Evolutionary conservation across 2,888 invertebrate species (phyloP), one percentile per base, ranked within the genome.

Genomic region (Hirtodrosophila trivittata): DNA sequence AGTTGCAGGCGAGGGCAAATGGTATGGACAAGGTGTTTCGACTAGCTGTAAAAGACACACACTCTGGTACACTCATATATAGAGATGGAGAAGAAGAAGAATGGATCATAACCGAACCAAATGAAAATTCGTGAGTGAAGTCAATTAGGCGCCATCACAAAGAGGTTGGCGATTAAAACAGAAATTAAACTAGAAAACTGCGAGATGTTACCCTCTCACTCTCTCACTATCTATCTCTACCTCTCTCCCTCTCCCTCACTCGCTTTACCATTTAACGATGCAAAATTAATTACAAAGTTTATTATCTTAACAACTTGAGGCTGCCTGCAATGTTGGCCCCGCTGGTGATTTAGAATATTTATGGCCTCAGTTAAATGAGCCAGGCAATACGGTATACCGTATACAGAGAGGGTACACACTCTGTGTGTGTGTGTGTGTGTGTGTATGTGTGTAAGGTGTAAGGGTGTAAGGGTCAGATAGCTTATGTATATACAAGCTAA

Each of bases 261-360:
- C 10, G 18, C n/a, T 46, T 21, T 33, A 3, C 32, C 69, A 68
- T 69, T 85, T 66, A 87, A 82, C 78, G 86, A 82, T 87, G 87
- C 75, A 75, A 83, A 83, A 83, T 83, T 83, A 83, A 83, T 83
- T 83, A 87, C 82, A 77, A 87, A 87, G 51, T 83, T 83, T 85
- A 83, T 85, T 87, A 83, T 83, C 82, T 85, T 68, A 84, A 84
- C 85, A 86, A 82, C 82, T 86, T 57, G 66, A 71, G 66, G 60
- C 69, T 65, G 71, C 58, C 65, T 58, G 50, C 52, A 52, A 25
- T 46, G 39, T 58, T 62, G 63, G 67, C 62, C 83, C 72, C 72
- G 60, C 68, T 66, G 83, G 66, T 86, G 80, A 86, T 83, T 83
- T 87, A 51, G 83, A 78, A 83, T 87, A 87, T 83, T 83, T 87